Evolutionary conservation across 2,888 invertebrate species (phyloP), one percentile per base, ranked within the genome.

Genomic region (Ligdia adustata): DNA sequence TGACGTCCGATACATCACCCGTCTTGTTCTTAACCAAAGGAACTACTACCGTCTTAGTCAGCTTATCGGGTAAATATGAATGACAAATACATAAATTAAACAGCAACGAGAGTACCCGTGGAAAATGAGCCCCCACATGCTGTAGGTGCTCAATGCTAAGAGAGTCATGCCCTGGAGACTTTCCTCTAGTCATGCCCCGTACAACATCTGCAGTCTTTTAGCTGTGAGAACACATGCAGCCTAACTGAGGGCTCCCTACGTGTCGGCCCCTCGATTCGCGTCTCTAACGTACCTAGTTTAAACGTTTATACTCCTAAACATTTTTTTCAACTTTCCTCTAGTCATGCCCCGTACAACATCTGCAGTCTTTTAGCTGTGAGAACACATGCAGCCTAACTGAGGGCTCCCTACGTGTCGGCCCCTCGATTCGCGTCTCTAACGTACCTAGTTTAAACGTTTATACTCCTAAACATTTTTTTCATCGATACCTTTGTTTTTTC

Each of bases 1-100:
- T 15, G 1, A 6, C 7, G 26, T 53, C 53, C 1, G 37, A 38
- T 2, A 32, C 9, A 42, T 59, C 59, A 9, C 53, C 57, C 1
- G 59, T 57, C 27, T 42, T 53, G 28, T 58, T 58, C 44, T 61
- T 61, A 3, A 55, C 32, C 4, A 60, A 48, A 0, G 57, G 59
- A 4, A 60, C 51, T 1, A 62, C 53, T 5, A 56, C 12, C 3
- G 56, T 60, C 9, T 16, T 34, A 27, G 48, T 42, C n/a, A 43
- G 9, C 2, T 27, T 5, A 0, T 15, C 4, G 0, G 47, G 47
- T 12, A 48, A 2, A 7, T 54, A 46, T 9, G 22, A 42, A 14
- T 57, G 55, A 5, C 35, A n/a, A 2, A 55, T n/a, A 37, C 55
- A 61, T 1, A 56, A 33, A 2, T 15, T 41, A 20, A 37, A 62